phyloP scores from a whole-genome alignment of 1,140 invertebrate genomes.

The Sinella curviseta region DNA sequence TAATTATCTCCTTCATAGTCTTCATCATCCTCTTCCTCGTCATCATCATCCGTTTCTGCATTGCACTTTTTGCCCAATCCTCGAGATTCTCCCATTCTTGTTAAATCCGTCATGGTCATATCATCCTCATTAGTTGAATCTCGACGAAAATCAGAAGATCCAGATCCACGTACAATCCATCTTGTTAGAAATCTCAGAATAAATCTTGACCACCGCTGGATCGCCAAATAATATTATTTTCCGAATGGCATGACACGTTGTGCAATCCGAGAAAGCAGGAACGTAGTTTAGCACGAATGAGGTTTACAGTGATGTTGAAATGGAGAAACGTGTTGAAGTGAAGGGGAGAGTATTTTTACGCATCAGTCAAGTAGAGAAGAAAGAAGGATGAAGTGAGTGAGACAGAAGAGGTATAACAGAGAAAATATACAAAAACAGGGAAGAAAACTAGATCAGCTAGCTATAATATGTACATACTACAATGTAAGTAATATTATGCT shows the following conservation, averaged over 20 bases:
- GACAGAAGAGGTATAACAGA: not conserved
- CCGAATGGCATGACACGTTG: not conserved
- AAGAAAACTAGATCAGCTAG: conserved; percentile 1
- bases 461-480: not conserved
- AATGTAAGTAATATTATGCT: not conserved
- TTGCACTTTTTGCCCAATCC: not conserved
- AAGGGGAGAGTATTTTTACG: too few species aligned
- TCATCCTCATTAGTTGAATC: conserved; percentile 6
- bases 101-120: conserved; percentile 18
- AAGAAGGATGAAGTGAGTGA: not conserved
- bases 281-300: not conserved
- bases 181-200: conserved; percentile 7
- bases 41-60: not conserved
- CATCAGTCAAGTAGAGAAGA: too few species aligned
- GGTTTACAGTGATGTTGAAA: not conserved
- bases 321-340: too few species aligned
- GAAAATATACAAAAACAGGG: not conserved
- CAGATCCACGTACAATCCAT: conserved; percentile 20
- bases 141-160: not conserved
- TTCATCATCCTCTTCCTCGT: not conserved
- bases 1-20: not conserved
- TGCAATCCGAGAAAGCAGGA: not conserved
- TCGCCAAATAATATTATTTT: too few species aligned
- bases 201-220: not conserved
- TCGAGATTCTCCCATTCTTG: conserved; percentile 3